Conservation (phyloP, 2,888 invertebrate genomes). For the Cheilosia vernalis region DNA sequence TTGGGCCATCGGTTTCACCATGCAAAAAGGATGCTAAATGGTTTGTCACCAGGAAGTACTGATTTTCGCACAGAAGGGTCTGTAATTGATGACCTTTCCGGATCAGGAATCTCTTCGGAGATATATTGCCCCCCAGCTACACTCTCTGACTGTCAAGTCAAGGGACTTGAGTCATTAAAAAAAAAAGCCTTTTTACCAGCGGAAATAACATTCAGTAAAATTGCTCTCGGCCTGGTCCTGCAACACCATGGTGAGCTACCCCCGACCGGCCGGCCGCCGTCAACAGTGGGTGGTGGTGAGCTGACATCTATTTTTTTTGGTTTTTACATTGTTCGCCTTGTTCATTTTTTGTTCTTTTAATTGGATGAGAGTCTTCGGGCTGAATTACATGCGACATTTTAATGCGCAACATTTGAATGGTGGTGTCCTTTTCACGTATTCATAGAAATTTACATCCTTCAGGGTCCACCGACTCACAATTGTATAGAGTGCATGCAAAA, state of each 20-base stretch:
- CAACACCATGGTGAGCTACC: slow-evolving; percentile 46
- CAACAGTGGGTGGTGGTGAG: slow-evolving; percentile 32
- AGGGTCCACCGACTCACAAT: slow-evolving; percentile 67
- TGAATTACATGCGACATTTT: slow-evolving; percentile 75
- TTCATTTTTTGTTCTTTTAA: slow-evolving; percentile 57
- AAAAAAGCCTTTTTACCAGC: neutral
- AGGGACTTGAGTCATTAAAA: too few relatives aligned
- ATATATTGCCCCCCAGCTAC: too few relatives aligned
- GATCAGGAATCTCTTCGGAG: neutral
- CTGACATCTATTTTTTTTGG: slow-evolving; percentile 32
- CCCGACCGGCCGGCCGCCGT: slow-evolving; percentile 27
- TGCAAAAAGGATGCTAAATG: too few relatives aligned
- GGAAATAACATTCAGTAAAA: neutral
- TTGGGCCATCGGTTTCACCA: too few relatives aligned
- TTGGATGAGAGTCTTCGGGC: slow-evolving; percentile 72
- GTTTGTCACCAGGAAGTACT: too few relatives aligned
- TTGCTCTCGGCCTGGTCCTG: neutral
- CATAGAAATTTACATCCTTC: slow-evolving; percentile 71
- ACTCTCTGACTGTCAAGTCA: too few relatives aligned
- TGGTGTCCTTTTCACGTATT: slow-evolving; percentile 75
- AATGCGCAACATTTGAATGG: slow-evolving; percentile 75
- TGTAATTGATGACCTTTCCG: too few relatives aligned
- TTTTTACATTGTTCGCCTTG: slow-evolving; percentile 11
- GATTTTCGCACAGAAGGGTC: too few relatives aligned
- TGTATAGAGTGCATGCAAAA: slow-evolving; percentile 50